Conservation (phyloP, 2,113 vertebrate genomes). For the Neofelis nebulosa region DNA sequence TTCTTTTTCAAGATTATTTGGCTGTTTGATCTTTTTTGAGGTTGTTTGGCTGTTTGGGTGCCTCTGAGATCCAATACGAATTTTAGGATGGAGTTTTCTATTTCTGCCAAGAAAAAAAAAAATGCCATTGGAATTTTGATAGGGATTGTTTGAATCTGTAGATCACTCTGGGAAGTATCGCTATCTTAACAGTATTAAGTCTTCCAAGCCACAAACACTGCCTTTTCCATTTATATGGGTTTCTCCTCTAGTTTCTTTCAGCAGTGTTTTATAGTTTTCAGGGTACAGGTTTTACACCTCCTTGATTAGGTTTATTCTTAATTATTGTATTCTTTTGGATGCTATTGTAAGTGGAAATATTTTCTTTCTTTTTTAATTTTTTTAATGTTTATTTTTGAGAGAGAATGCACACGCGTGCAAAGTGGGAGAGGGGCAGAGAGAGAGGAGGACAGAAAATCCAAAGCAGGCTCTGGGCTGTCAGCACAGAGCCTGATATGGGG, state of each 20-base stretch:
- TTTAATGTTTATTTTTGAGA: not conserved
- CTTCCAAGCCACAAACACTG: not conserved
- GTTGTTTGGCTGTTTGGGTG: not conserved
- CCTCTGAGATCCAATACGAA: not conserved
- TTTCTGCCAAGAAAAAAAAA: not conserved
- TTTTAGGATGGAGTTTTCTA: slow-evolving; percentile 10
- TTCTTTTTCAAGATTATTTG: not conserved
- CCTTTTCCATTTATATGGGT: not conserved
- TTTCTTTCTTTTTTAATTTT: not conserved
- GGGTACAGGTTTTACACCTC: not conserved
- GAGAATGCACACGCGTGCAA: not conserved
- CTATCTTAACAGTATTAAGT: not conserved
- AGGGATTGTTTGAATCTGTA: not conserved
- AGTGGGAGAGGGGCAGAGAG: not conserved
- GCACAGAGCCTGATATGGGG: not conserved
- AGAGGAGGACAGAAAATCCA: not conserved
- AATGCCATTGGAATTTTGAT: not conserved
- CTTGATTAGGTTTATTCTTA: not conserved
- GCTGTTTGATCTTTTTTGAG: not conserved
- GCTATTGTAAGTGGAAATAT: not conserved
- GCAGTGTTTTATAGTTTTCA: not conserved
- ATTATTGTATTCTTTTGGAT: not conserved
- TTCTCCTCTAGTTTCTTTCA: slow-evolving; percentile 3
- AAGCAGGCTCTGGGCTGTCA: not conserved
- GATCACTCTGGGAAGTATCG: not conserved